Base-by-base conservation (phyloP, 2,113 vertebrate species). In the Notothenia coriiceps region DNA sequence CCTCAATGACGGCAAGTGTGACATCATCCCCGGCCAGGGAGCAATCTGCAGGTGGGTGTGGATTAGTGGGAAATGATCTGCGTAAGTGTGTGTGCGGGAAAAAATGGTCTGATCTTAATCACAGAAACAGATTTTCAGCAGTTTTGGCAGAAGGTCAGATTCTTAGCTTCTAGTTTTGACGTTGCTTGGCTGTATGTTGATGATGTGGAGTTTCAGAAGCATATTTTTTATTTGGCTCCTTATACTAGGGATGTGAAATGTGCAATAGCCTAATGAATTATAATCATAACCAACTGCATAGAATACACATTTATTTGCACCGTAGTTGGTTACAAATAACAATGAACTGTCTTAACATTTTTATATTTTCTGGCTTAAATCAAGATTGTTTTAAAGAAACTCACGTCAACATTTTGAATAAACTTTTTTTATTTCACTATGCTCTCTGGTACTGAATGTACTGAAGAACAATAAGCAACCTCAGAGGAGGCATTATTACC, bases 1-100 rank as follows among this genome's bases (percentile, higher is more conserved):
- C 91, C 95, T 97, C 71, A 99, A 99, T 1, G 97, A 99, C 0
- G 97, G 98, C 55, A 99, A 99, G 81, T 99, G 98, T 72, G 98
- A 99, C 92, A 96, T 98, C 77, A 97, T 98, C 84, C 96, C 96
- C 0, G 97, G 97, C 46, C 96, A 98, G 84, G 98, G 98, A 51
- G 97, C 97, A 84, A 98, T 99, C 93, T 99, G 98, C 85, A 98
- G 98, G 98, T 99, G 93, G 81, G 93, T 86, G 67, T 56, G 65
- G 79, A 72, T 80, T 82, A 75, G 3, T 40, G 43, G 72, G 59
- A 71, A 83, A 25, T 68, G 70, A 80, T 86, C 69, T 62, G 13
- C 2, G 14, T 40, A 40, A 7, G 35, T 69, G 44, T 50, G 63
- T 66, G 22, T 33, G 63, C 0, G 14, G 25, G 56, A 40, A 66